A percentile compares a stretch with the other conserved stretches of the same genome.
Conservation (phyloP, 2,113 vertebrate genomes). For the Syrmaticus mikado region DNA sequence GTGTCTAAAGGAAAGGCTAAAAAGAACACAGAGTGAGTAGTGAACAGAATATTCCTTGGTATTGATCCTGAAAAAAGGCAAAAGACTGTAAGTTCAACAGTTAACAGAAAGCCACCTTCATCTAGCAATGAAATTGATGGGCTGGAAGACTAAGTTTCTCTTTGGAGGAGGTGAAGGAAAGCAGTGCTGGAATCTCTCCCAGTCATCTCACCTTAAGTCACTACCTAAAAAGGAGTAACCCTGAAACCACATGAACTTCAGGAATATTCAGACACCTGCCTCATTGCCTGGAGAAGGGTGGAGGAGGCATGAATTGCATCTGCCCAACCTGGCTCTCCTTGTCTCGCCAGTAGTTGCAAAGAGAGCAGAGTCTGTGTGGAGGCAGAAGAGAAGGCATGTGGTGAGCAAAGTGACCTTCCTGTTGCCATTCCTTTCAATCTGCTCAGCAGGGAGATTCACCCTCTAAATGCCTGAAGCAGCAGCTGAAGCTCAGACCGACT, state of each 20-base stretch:
- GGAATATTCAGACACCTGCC: not conserved
- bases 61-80: not conserved
- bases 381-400: not conserved
- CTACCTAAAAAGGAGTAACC: not conserved
- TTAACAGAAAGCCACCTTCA: not conserved
- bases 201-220: not conserved
- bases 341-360: not conserved
- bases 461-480: not conserved
- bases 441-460: not conserved
- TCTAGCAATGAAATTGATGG: not conserved
- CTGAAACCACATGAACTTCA: not conserved
- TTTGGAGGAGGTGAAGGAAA: not conserved
- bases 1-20: not conserved
- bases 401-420: not conserved
- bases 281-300: not conserved
- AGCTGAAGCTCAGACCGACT: not conserved
- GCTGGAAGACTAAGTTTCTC: not conserved
- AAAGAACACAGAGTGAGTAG: not conserved
- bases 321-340: not conserved
- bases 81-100: not conserved
- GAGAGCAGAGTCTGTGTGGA: not conserved
- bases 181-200: not conserved
- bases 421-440: not conserved
- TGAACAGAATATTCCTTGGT: not conserved
- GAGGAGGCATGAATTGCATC: not conserved